These are phyloP conservation scores for Hydractinia symbiolongicarpus DNA, from an alignment of 30 jellyfish, hydroid and myxozoan genomes.

Conservation along the genomic window DNA sequence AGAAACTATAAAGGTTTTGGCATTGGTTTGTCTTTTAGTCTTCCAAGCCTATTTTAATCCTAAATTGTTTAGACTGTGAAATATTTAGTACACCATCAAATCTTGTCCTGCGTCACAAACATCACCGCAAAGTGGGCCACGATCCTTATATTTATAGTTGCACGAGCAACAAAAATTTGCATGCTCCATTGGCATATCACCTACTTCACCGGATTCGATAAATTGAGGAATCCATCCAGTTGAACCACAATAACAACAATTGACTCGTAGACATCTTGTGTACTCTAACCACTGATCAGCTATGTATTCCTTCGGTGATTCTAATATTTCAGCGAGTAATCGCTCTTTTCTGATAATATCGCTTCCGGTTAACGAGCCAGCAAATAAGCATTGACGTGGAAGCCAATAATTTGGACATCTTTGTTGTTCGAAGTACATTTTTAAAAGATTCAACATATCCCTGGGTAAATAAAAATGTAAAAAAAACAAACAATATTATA, in stretches of 20 bases:
- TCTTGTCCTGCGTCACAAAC: too few relatives aligned
- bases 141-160: background rate
- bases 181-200: background rate
- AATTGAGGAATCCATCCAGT: background rate
- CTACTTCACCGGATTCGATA: background rate
- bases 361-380: background rate
- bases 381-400: background rate
- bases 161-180: constrained; percentile 8
- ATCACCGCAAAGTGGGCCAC: too few relatives aligned
- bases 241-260: constrained; percentile 39
- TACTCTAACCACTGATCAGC: constrained; percentile 47
- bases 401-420: constrained; percentile 38
- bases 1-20: too few relatives aligned
- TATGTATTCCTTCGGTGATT: constrained; percentile 20
- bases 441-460: constrained; percentile 8
- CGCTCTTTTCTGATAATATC: too few relatives aligned
- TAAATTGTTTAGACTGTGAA: too few relatives aligned
- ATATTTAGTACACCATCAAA: too few relatives aligned
- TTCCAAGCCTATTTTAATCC: too few relatives aligned
- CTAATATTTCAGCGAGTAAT: background rate
- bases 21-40: too few relatives aligned
- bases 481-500: too few relatives aligned
- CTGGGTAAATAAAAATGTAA: background rate
- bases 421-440: constrained; percentile 3
- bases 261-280: constrained; percentile 33